Evolutionary conservation across 2,888 invertebrate species (phyloP).

Genomic region (Andricus quercusramuli): DNA sequence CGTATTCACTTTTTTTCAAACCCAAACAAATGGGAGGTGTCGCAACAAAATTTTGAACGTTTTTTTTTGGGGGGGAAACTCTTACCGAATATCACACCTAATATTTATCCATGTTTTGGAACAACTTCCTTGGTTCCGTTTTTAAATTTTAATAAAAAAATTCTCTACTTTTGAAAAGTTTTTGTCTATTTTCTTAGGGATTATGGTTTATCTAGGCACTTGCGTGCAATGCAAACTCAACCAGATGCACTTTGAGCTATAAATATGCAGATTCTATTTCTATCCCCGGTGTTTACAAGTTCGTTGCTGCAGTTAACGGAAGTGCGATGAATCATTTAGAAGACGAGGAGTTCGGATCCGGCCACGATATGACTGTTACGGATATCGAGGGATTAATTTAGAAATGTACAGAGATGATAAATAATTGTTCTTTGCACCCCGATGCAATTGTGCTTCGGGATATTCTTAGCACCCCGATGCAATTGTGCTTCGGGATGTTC

Average conservation of each 20-base stretch:
- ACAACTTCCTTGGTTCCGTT: background rate
- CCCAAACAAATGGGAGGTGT: too few relatives aligned
- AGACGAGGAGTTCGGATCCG: slow-evolving; percentile 19
- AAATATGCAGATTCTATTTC: slow-evolving; percentile 69
- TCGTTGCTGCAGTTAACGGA: slow-evolving; percentile 47
- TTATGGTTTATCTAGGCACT: slow-evolving; percentile 4
- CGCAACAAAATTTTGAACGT: too few relatives aligned
- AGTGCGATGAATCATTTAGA: slow-evolving; percentile 25
- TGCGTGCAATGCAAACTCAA: background rate
- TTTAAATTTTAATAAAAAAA: background rate
- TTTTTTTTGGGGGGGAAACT: too few relatives aligned
- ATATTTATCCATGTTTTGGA: background rate
- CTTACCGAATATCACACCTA: too few relatives aligned
- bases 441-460: background rate
- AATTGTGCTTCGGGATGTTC: too few relatives aligned
- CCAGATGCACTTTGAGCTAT: slow-evolving; percentile 57
- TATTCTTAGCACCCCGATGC: fast-evolving
- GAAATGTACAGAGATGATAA: slow-evolving; percentile 13
- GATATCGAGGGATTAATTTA: slow-evolving; percentile 33
- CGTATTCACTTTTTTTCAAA: too few relatives aligned
- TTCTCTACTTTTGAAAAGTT: background rate
- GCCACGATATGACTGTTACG: slow-evolving; percentile 12
- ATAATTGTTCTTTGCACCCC: slow-evolving; percentile 9
- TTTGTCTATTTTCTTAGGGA: background rate
- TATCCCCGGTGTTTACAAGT: slow-evolving; percentile 67